phyloP scores from a whole-genome alignment of 1,140 invertebrate species.

The Philopotamus ludificatus region DNA sequence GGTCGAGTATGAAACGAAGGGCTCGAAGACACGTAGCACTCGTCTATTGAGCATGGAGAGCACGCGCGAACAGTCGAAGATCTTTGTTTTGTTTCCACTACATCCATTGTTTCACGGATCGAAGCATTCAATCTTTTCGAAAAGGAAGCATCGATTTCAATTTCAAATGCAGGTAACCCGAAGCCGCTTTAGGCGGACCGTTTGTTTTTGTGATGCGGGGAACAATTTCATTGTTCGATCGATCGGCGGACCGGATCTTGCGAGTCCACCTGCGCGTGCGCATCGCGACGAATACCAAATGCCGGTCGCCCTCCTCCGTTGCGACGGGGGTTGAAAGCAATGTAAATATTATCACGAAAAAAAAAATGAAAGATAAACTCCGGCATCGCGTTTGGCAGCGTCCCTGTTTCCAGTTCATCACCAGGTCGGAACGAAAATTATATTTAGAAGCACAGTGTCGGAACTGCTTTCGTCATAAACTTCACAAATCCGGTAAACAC shows the following conservation, averaged over 20 bases:
- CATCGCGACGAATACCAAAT: too few species aligned
- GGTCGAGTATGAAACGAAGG: too few species aligned
- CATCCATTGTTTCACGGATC: constrained; percentile 11
- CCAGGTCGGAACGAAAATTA: neutral
- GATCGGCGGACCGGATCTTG: neutral
- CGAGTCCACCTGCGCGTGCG: neutral
- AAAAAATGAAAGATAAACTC: neutral
- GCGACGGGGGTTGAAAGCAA: neutral
- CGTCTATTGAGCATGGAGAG: constrained; percentile 1
- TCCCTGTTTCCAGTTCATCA: neutral
- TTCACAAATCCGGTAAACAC: constrained; percentile 16
- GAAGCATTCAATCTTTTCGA: neutral
- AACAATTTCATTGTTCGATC: neutral
- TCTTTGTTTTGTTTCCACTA: constrained; percentile 3
- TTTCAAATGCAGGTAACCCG: constrained; percentile 1
- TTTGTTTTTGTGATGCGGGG: neutral
- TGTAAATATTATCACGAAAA: neutral
- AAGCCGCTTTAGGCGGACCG: neutral
- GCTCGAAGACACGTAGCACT: neutral
- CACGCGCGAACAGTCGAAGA: constrained; percentile 6
- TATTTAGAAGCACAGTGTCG: constrained; percentile 9
- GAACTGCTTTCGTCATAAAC: constrained; percentile 18
- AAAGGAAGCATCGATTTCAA: constrained; percentile 12
- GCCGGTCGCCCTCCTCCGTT: too few species aligned
- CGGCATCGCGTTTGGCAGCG: neutral